Evolutionary conservation across 2,888 invertebrate species (phyloP).

Genomic region (Isoperla grammatica): DNA sequence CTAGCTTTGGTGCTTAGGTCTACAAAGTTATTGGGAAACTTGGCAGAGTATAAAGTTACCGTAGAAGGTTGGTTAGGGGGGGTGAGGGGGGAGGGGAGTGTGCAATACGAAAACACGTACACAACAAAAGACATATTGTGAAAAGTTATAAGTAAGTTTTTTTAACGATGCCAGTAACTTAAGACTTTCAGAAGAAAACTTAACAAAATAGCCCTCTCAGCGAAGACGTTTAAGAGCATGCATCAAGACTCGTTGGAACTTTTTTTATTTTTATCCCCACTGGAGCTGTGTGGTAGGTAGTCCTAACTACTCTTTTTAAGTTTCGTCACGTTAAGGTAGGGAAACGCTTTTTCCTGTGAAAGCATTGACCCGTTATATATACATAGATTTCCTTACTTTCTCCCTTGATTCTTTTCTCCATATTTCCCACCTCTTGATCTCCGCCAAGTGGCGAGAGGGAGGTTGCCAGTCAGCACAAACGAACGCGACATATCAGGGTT

Average conservation of each 20-base stretch:
- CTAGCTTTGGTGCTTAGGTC: slow-evolving; percentile 4
- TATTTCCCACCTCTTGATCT: slow-evolving; percentile 8
- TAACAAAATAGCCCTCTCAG: not conserved
- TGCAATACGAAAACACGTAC: slow-evolving; percentile 6
- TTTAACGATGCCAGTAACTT: not conserved
- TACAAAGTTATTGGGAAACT: slow-evolving; percentile 11
- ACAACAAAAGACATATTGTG: slow-evolving; percentile 1
- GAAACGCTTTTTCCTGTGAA: not conserved
- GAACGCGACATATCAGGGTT: not conserved
- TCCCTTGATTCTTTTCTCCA: not conserved
- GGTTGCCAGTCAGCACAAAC: slow-evolving; percentile 15
- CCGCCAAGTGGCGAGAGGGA: not conserved
- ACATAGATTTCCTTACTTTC: slow-evolving; percentile 1
- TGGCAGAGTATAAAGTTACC: not conserved
- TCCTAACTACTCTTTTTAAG: not conserved
- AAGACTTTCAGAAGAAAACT: not conserved
- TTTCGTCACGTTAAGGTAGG: not conserved
- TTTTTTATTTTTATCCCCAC: not conserved
- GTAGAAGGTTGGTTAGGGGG: too few relatives aligned
- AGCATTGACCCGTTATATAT: not conserved
- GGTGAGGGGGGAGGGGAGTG: too few relatives aligned
- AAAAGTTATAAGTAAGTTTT: slow-evolving; percentile 2
- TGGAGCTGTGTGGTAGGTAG: too few relatives aligned
- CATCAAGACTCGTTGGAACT: not conserved
- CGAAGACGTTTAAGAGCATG: not conserved